phyloP scores from a whole-genome alignment of 2,888 invertebrate species.

The Rhodophaea formosa region DNA sequence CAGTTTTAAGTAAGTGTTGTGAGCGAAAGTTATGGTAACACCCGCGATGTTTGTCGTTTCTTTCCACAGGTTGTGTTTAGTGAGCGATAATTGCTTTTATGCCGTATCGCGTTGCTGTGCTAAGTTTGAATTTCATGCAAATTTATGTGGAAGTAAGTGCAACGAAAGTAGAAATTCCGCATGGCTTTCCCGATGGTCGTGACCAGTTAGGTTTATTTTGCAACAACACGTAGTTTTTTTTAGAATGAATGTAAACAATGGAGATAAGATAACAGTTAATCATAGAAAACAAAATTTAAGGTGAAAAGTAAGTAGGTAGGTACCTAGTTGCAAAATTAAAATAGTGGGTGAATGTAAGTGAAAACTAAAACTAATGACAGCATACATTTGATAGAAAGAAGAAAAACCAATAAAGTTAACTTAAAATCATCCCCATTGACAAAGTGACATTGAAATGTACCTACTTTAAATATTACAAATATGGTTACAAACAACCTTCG shows the following conservation, averaged over 20 bases:
- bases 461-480: too few relatives aligned
- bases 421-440: too few relatives aligned
- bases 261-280: not conserved
- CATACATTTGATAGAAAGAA: too few relatives aligned
- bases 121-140: not conserved
- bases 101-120: constrained; percentile 1
- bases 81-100: constrained; percentile 4
- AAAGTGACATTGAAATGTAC: too few relatives aligned
- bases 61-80: constrained; percentile 4
- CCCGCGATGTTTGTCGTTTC: constrained; percentile 22
- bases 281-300: too few relatives aligned
- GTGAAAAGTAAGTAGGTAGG: too few relatives aligned
- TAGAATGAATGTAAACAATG: not conserved
- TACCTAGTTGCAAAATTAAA: too few relatives aligned
- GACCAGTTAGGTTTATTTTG: not conserved
- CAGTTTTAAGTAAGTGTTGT: constrained; percentile 66
- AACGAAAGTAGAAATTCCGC: not conserved
- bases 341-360: too few relatives aligned
- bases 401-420: too few relatives aligned
- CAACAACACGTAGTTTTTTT: not conserved
- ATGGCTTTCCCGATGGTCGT: not conserved
- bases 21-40: constrained; percentile 49
- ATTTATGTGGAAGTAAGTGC: not conserved
- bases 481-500: too few relatives aligned
- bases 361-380: too few relatives aligned